These are phyloP conservation scores for Margaritifera margaritifera DNA, from an alignment of 2,888 invertebrate species.

Conservation along the genomic window DNA sequence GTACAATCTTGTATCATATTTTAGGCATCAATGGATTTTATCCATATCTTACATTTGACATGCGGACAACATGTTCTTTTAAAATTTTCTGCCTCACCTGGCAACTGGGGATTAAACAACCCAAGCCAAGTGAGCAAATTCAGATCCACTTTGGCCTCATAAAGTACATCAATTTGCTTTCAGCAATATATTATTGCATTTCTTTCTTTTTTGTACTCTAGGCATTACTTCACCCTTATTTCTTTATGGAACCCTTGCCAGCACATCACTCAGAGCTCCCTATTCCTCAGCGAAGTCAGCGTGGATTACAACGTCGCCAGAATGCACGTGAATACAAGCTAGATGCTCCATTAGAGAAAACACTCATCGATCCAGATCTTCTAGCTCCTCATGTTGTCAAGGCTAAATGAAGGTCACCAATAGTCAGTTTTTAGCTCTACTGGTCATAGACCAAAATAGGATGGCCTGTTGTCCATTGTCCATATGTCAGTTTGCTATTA, in stretches of 20 bases:
- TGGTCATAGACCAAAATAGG: too few species aligned
- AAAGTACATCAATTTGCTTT: not conserved
- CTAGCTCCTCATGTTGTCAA: conserved; percentile 60
- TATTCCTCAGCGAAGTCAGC: conserved; percentile 75
- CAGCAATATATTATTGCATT: not conserved
- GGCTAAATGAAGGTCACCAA: conserved; percentile 37
- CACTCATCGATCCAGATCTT: conserved; percentile 66
- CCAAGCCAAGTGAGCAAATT: too few species aligned
- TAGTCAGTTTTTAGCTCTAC: too few species aligned
- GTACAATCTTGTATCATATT: too few species aligned
- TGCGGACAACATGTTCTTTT: too few species aligned
- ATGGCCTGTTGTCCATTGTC: too few species aligned
- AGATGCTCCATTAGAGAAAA: conserved; percentile 67
- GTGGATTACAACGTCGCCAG: conserved; percentile 61
- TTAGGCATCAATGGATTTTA: too few species aligned
- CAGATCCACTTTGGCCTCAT: too few species aligned
- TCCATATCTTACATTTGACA: too few species aligned
- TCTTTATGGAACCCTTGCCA: conserved; percentile 81
- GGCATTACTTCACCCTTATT: conserved; percentile 84
- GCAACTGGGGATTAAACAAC: too few species aligned
- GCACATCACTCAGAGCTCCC: conserved; percentile 81
- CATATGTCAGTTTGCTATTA: too few species aligned
- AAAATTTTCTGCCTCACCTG: too few species aligned
- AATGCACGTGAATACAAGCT: conserved; percentile 70
- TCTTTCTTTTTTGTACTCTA: conserved; percentile 69